Evolutionary conservation across 1,140 invertebrate species (phyloP), one percentile per base, ranked within the genome.

Genomic region (Scaptomyza montana): DNA sequence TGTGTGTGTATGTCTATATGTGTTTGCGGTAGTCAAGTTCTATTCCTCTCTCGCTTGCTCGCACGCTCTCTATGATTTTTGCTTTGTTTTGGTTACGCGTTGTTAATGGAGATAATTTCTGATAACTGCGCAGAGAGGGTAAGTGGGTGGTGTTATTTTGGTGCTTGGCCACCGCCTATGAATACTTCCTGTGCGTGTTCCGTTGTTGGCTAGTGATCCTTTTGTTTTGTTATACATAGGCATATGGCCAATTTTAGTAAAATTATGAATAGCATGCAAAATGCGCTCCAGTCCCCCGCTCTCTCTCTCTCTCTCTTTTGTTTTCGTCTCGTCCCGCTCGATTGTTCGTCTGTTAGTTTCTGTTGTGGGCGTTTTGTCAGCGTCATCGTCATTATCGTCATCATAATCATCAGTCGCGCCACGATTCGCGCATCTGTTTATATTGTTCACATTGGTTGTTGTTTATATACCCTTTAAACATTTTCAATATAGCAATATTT

Each of bases 21-120:
- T 55, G 25, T 57, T 55, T 45, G 62, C 67, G 46, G 59, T 70
- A 54, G 53, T 64, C 62, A 54, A 64, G 51, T 55, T 30, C 39
- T 43, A 12, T 43, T 43, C 39, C 28, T 54, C 39, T 46, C 46
- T 43, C 46, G 16, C n/a, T 46, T 55, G 25, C 49, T 30, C 50
- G 9, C 67, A 25, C 46, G 36, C 36, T 47, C 51, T 41, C 16
- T 53, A 16, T 61, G 28, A 67, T 46, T 76, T 69, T 69, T 72
- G 75, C 80, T 85, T 85, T 85, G 80, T 85, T 85, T 85, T 85
- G 80, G 77, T 87, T 80, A 59, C 65, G 65, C 55, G 69, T 78
- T 67, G 69, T 59, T 61, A 51, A 54, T 55, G 67, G 53, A 60
- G 55, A 59, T 49, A 19, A 59, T 56, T 61, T 69, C 41, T 46